Conservation (phyloP, 2,888 invertebrate species). For the Cephus sareptanus region DNA sequence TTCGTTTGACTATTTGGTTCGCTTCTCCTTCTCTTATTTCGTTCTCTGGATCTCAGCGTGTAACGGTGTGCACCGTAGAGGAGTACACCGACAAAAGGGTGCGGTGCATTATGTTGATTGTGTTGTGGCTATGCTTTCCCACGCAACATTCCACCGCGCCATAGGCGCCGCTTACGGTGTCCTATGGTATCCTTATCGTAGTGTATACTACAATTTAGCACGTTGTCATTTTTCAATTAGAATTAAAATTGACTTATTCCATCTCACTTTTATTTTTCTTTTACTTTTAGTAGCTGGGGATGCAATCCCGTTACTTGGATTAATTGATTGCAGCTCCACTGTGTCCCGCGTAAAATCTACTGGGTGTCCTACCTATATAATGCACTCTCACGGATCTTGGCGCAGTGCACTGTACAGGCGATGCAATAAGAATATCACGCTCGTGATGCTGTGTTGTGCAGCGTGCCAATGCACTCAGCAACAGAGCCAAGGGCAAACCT, state of each 20-base stretch:
- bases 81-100: not conserved
- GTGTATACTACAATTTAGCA: not conserved
- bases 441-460: conserved; percentile 36
- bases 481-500: conserved; percentile 52
- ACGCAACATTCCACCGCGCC: conserved; percentile 25
- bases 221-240: not conserved
- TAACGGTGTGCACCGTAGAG: not conserved
- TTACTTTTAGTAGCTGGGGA: not conserved
- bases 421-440: conserved; percentile 44
- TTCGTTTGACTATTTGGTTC: not conserved
- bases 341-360: not conserved
- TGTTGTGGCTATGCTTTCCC: conserved; percentile 22
- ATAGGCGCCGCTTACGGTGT: conserved; percentile 15
- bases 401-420: conserved; percentile 18
- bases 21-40: conserved; percentile 14
- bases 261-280: not conserved
- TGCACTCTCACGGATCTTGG: not conserved
- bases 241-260: not conserved
- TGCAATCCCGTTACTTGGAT: not conserved
- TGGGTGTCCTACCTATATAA: not conserved
- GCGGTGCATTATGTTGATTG: conserved; percentile 14
- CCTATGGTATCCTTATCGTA: not conserved
- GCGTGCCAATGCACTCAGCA: conserved; percentile 57
- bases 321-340: not conserved
- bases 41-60: not conserved